These are phyloP conservation scores for Unio delphinus DNA, from an alignment of 2,888 invertebrate species.

Conservation along the genomic window DNA sequence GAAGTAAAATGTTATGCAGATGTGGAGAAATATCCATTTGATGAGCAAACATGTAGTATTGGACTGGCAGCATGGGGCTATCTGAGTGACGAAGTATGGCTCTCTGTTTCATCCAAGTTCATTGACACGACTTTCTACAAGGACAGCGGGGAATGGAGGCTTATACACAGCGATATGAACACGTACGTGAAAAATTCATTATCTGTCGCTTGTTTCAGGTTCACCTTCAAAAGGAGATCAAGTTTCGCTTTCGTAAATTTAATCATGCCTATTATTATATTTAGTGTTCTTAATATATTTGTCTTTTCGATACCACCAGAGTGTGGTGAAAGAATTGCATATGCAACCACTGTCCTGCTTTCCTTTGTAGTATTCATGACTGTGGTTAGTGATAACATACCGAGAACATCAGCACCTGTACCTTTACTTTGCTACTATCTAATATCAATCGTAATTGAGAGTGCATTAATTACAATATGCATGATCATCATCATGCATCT, in stretches of 20 bases:
- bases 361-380: conserved; percentile 19
- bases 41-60: no score
- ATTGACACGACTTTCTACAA: no score
- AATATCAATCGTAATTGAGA: conserved; percentile 9
- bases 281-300: conserved; percentile 14
- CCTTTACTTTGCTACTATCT: conserved; percentile 14
- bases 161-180: no score
- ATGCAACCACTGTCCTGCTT: conserved; percentile 14
- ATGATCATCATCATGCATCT: conserved; percentile 8
- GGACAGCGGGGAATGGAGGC: no score
- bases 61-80: no score
- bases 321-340: conserved; percentile 16
- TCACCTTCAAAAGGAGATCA: conserved; percentile 11
- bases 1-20: no score
- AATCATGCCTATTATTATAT: conserved; percentile 12
- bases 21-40: no score
- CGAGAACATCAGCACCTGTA: conserved; percentile 16
- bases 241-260: conserved; percentile 13
- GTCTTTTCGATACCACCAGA: conserved; percentile 13
- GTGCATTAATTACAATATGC: conserved; percentile 9
- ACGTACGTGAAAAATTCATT: conserved; percentile 1
- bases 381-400: conserved; percentile 15
- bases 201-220: conserved; percentile 6
- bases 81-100: no score
- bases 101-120: no score